phyloP scores from a whole-genome alignment of 2,888 invertebrate genomes.

The Argyresthia goedartella region DNA sequence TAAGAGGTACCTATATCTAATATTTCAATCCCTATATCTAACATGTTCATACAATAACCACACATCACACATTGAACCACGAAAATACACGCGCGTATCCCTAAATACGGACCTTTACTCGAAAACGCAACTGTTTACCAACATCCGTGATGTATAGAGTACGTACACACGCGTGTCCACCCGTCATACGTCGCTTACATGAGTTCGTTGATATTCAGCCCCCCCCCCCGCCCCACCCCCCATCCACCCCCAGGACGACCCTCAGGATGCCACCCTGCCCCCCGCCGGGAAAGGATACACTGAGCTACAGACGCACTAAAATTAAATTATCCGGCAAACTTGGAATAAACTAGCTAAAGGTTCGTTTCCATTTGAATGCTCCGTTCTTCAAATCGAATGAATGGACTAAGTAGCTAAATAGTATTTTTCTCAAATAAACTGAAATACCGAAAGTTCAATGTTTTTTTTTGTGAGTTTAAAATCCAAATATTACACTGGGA shows the following conservation, averaged over 20 bases:
- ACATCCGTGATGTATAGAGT: constrained; percentile 45
- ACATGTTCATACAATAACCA: background rate
- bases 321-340: no score
- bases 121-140: constrained; percentile 60
- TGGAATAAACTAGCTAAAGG: no score
- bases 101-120: constrained; percentile 4
- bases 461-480: no score
- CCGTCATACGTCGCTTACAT: constrained; percentile 56
- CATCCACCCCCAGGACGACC: constrained; percentile 7
- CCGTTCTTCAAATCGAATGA: no score
- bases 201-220: constrained; percentile 65
- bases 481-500: no score
- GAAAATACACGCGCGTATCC: background rate
- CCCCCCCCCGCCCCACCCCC: constrained; percentile 16
- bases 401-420: no score
- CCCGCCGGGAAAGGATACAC: constrained; percentile 15
- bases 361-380: no score
- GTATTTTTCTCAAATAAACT: no score
- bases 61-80: background rate
- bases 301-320: background rate
- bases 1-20: no score
- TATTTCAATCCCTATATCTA: no score
- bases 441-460: no score
- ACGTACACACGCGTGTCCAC: constrained; percentile 40
- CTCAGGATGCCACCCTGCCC: constrained; percentile 9